Evolutionary conservation across 2,888 invertebrate genomes (phyloP).

Genomic region (Nudaria mundana): DNA sequence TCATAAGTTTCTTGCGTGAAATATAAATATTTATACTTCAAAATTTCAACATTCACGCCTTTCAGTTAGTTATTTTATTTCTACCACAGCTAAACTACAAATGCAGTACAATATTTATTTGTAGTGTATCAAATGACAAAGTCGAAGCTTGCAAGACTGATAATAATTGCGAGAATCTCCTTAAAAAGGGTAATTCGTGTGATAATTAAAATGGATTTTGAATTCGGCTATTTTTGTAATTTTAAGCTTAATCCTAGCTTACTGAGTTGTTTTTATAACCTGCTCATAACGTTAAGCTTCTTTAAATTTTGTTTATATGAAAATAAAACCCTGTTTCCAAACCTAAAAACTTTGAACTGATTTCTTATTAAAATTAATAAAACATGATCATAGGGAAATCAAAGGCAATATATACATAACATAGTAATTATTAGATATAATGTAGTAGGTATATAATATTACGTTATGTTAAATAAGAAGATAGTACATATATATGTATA

Average conservation of each 20-base stretch:
- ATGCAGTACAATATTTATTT: conserved; percentile 19
- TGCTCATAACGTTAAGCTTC: conserved; percentile 12
- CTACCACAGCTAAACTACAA: no score
- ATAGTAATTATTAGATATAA: no score
- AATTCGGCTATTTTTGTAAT: conserved; percentile 67
- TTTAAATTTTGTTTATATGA: conserved; percentile 7
- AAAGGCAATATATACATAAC: no score
- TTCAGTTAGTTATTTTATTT: conserved; percentile 4
- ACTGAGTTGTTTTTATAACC: conserved; percentile 12
- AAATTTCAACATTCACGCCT: conserved; percentile 10
- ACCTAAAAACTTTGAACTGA: no score
- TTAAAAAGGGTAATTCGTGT: conserved; percentile 67
- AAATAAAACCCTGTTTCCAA: conserved; percentile 4
- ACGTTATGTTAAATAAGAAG: no score
- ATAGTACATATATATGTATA: no score
- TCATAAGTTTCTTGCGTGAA: no score
- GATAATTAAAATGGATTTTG: conserved; percentile 53
- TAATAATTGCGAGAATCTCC: conserved; percentile 51
- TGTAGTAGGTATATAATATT: no score
- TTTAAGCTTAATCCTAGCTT: conserved; percentile 42
- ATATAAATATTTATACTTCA: conserved; percentile 9
- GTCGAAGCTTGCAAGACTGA: conserved; percentile 76
- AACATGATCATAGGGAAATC: no score
- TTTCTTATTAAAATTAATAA: no score
- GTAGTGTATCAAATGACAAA: conserved; percentile 45